These are phyloP conservation scores for Plebejus anna DNA, from an alignment of 2,888 invertebrate genomes.

Conservation along the genomic window DNA sequence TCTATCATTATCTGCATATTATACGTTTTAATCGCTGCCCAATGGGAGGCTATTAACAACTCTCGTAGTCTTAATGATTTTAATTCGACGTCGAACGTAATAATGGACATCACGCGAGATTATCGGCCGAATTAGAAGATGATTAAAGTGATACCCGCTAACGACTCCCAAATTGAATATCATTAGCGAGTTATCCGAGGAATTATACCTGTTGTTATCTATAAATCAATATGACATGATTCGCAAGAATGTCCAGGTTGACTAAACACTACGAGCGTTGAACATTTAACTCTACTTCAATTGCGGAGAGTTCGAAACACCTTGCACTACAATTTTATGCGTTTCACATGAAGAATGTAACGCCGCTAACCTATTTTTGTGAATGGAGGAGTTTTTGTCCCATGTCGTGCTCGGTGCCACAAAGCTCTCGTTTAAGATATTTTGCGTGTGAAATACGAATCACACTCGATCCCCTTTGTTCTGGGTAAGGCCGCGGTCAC, in stretches of 20 bases:
- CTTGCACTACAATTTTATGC: not conserved
- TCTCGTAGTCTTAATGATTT: conserved; percentile 38
- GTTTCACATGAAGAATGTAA: conserved; percentile 44
- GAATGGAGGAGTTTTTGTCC: conserved; percentile 73
- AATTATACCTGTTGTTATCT: conserved; percentile 26
- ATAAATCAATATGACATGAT: conserved; percentile 28
- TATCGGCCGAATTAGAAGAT: conserved; percentile 39
- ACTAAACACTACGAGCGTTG: not conserved
- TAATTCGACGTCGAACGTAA: conserved; percentile 41
- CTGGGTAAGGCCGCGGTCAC: conserved; percentile 46
- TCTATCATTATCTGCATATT: conserved; percentile 40
- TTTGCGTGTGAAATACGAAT: conserved; percentile 74
- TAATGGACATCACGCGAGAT: conserved; percentile 37
- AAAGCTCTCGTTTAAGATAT: conserved; percentile 71
- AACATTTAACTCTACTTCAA: not conserved
- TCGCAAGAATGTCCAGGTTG: conserved; percentile 26
- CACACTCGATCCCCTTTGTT: conserved; percentile 67
- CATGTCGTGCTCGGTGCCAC: conserved; percentile 54
- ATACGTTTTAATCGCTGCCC: conserved; percentile 45
- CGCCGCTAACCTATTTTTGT: conserved; percentile 76
- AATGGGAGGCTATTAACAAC: conserved; percentile 43
- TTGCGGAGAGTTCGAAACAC: not conserved
- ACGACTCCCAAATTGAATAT: conserved; percentile 21
- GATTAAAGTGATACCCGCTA: conserved; percentile 34
- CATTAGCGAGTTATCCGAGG: conserved; percentile 16